phyloP scores from a whole-genome alignment of 2,888 invertebrate species.

The Drosophila anomalata region DNA sequence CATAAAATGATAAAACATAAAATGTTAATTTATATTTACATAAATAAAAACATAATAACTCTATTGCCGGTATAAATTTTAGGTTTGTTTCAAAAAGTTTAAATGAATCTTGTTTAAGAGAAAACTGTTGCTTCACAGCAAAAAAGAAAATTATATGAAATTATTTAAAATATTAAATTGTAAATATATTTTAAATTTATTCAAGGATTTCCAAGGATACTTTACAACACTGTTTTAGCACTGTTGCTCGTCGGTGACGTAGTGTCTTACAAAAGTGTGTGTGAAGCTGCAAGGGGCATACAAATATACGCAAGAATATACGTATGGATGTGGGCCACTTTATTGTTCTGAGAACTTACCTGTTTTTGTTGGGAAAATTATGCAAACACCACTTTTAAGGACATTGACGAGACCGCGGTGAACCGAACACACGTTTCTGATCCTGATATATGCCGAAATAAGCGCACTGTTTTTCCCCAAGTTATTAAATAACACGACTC shows the following conservation, averaged over 20 bases:
- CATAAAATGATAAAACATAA: too few relatives aligned
- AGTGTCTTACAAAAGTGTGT: constrained; percentile 23
- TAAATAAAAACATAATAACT: too few relatives aligned
- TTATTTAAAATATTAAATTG: not conserved
- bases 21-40: too few relatives aligned
- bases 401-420: not conserved
- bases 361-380: constrained; percentile 31
- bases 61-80: too few relatives aligned
- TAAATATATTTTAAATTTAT: too few relatives aligned
- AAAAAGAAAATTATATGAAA: not conserved
- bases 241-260: constrained; percentile 43
- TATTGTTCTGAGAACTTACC: constrained; percentile 68
- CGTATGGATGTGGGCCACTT: constrained; percentile 60
- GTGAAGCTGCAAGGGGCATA: constrained; percentile 19
- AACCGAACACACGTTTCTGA: not conserved
- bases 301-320: constrained; percentile 19
- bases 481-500: constrained; percentile 71
- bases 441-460: constrained; percentile 26
- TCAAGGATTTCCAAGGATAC: constrained; percentile 8
- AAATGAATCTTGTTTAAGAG: not conserved
- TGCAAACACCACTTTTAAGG: constrained; percentile 32
- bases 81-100: too few relatives aligned
- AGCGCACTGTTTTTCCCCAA: constrained; percentile 52
- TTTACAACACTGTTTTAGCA: constrained; percentile 39
- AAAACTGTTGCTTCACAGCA: not conserved